Percentiles rank a stretch among this genome's conserved stretches.
phyloP scores from a whole-genome alignment of 2,797 vertebrate genomes.

The Smutsia gigantea region DNA sequence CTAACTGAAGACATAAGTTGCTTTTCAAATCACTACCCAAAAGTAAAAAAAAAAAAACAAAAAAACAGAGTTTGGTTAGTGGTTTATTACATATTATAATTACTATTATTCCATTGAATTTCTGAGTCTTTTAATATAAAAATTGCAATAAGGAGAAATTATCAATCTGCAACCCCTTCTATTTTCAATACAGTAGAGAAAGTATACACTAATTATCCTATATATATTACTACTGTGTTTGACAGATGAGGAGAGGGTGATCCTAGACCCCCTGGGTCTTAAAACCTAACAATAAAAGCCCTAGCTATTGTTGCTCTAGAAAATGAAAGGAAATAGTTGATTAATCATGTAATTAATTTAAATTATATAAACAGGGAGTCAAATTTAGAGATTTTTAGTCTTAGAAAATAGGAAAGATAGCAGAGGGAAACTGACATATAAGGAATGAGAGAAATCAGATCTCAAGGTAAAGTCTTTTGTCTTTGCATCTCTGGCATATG shows the following conservation, averaged over 20 bases:
- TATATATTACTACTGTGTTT: not conserved
- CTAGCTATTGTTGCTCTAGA: not conserved
- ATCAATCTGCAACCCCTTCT: not conserved
- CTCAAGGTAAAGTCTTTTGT: not conserved
- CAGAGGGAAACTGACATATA: not conserved
- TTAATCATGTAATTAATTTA: not conserved
- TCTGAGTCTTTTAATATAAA: not conserved
- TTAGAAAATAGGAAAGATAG: not conserved
- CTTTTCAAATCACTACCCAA: not conserved
- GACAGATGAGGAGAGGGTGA: not conserved
- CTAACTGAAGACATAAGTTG: not conserved
- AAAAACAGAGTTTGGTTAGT: not conserved
- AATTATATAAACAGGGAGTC: not conserved
- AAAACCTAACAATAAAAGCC: not conserved
- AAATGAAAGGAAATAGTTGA: slow-evolving; percentile 17
- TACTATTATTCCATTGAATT: not conserved
- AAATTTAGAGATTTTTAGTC: not conserved
- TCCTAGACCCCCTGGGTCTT: not conserved
- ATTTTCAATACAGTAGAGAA: not conserved
- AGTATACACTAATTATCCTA: not conserved
- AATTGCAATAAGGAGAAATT: not conserved
- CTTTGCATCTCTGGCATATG: not conserved
- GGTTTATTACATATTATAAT: not conserved
- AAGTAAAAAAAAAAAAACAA: not conserved
- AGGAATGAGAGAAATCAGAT: not conserved